Evolutionary conservation across 1,140 invertebrate genomes (phyloP), one percentile per base, ranked within the genome.

Genomic region (Drosophila mauritiana): DNA sequence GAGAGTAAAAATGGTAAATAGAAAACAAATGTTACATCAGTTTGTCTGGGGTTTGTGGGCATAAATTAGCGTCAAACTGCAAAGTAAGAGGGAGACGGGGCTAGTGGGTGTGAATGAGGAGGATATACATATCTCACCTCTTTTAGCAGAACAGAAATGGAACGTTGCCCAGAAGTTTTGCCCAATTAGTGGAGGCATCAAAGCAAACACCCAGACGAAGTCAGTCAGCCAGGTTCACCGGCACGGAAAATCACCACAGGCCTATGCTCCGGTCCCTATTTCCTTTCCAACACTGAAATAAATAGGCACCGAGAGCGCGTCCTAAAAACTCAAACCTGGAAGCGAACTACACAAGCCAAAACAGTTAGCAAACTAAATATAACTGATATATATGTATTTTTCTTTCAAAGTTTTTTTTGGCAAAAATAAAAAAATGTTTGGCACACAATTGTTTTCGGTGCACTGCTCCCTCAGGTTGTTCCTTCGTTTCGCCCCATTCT

Each of bases 11-110:
- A 73, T 55, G 49, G 57, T 73, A 73, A 69, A 72, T 82, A 78
- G 83, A 86, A 86, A 86, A 88, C 79, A 86, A 86, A 88, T 88
- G 83, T 86, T 86, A 83, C 75, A 86, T 83, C 75, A 88, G 79
- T 79, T 75, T 64, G 62, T 40, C 65, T 70, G 15, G 2, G 45
- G 51, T 69, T 51, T 46, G 58, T 39, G 37, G 55, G 83, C 80
- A 88, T 88, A 88, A 88, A 88, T 88, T 89, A 88, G 79, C 76
- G 48, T 70, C 78, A 49, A 72, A 37, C 25, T 70, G 52, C 17
- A 25, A 69, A 70, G 11, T 34, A 22, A 15, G n/a, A 13, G 12
- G 5, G 34, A 42, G 55, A 37, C 7, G 46, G 46, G 2, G 15
- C n/a, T 59, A 59, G 59, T 42, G 37, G 54, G 54, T 63, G 59